These are phyloP conservation scores for Pandemis cinnamomeana DNA, from an alignment of 2,888 invertebrate species.

Conservation along the genomic window DNA sequence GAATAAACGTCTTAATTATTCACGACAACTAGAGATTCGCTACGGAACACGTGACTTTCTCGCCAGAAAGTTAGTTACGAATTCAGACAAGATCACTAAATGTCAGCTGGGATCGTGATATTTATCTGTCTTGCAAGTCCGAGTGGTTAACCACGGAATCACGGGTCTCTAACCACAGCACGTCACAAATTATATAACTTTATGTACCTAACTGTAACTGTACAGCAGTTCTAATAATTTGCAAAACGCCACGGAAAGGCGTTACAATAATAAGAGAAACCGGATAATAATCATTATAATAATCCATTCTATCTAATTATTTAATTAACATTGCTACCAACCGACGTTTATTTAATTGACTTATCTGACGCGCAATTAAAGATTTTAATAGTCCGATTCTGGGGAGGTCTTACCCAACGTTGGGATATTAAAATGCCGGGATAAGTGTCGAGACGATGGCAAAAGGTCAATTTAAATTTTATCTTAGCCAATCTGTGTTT, in stretches of 20 bases:
- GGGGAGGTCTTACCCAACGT: not conserved
- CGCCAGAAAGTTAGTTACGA: not conserved
- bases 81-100: constrained; percentile 1
- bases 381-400: constrained; percentile 1
- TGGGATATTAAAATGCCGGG: constrained; percentile 11
- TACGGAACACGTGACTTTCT: not conserved
- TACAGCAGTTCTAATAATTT: not conserved
- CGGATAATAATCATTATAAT: constrained; percentile 1
- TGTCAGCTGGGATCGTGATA: not conserved
- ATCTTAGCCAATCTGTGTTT: constrained; percentile 11
- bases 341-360: constrained; percentile 5
- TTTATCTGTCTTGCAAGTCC: constrained; percentile 5
- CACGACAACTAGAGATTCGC: not conserved
- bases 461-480: constrained; percentile 6
- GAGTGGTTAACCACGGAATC: not conserved
- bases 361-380: constrained; percentile 10
- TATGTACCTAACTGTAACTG: not conserved
- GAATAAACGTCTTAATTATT: not conserved
- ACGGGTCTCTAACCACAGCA: not conserved
- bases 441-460: constrained; percentile 9
- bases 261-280: not conserved
- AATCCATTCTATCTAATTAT: constrained; percentile 4
- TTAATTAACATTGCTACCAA: constrained; percentile 1
- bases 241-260: not conserved
- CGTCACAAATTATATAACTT: constrained; percentile 1